phyloP scores from a whole-genome alignment of 2,797 vertebrate species.

The Urophycis tenuis region DNA sequence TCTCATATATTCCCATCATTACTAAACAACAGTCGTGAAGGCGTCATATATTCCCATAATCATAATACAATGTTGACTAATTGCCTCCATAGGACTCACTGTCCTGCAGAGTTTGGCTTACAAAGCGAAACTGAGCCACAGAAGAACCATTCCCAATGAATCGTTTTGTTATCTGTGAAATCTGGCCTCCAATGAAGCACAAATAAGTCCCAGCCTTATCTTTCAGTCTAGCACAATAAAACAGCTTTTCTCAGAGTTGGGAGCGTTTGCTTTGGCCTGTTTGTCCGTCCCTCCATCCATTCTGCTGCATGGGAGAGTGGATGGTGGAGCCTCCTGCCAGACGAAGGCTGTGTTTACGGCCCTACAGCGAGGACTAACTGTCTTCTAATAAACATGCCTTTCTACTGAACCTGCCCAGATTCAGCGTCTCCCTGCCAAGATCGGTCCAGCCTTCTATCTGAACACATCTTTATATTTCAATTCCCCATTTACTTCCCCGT shows the following conservation, averaged over 20 bases:
- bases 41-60: no score
- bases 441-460: background rate
- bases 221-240: background rate
- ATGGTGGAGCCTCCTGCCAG: background rate
- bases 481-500: background rate
- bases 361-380: background rate
- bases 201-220: background rate
- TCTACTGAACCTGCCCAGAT: background rate
- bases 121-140: background rate
- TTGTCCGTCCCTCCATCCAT: background rate
- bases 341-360: background rate
- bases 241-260: background rate
- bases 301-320: no score
- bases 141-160: background rate
- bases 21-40: no score
- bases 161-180: background rate
- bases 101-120: background rate
- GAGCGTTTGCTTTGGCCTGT: background rate
- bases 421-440: background rate
- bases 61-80: background rate
- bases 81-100: background rate
- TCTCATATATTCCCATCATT: background rate
- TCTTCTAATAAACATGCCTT: background rate
- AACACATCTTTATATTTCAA: background rate
- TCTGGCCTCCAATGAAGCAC: background rate